Evolutionary conservation across 2,888 invertebrate genomes (phyloP).

Genomic region (Drosophila cognata): DNA sequence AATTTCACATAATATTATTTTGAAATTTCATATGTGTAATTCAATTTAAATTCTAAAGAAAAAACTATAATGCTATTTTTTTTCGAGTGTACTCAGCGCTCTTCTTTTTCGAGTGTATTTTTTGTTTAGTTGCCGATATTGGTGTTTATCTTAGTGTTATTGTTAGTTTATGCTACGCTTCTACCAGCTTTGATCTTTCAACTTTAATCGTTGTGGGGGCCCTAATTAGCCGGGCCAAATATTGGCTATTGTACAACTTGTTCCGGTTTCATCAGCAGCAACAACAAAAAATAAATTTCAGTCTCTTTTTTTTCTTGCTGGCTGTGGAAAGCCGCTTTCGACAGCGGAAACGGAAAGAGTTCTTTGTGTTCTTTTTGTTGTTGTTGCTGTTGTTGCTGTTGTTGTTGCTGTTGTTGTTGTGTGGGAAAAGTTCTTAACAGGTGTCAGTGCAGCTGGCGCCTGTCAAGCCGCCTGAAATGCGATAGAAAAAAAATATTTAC

Average conservation of each 20-base stretch:
- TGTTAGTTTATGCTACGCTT: constrained; percentile 34
- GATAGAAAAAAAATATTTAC: constrained; percentile 52
- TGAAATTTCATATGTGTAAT: neutral
- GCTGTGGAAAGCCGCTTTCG: constrained; percentile 63
- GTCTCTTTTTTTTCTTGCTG: constrained; percentile 23
- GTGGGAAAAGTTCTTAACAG: constrained; percentile 55
- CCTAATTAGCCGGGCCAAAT: constrained; percentile 40
- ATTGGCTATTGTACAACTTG: constrained; percentile 48
- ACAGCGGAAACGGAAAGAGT: constrained; percentile 57
- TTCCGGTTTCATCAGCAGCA: constrained; percentile 65
- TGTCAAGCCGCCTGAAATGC: constrained; percentile 60
- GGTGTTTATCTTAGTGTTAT: constrained; percentile 55
- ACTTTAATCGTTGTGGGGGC: constrained; percentile 34
- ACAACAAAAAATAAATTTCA: constrained; percentile 12
- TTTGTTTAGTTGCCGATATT: constrained; percentile 46
- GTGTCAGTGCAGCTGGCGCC: constrained; percentile 64
- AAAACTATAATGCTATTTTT: neutral
- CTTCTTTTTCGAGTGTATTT: neutral
- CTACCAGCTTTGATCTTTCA: constrained; percentile 43
- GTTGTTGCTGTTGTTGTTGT: constrained; percentile 31
- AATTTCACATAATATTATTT: neutral
- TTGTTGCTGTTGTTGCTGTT: constrained; percentile 31
- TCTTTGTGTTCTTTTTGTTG: constrained; percentile 40
- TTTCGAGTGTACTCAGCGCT: neutral
- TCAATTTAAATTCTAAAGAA: too few species aligned